Percentiles rank a stretch among this genome's conserved stretches.
These are phyloP conservation scores for Seira musarum DNA, from an alignment of 2,888 invertebrate species.

Conservation along the genomic window DNA sequence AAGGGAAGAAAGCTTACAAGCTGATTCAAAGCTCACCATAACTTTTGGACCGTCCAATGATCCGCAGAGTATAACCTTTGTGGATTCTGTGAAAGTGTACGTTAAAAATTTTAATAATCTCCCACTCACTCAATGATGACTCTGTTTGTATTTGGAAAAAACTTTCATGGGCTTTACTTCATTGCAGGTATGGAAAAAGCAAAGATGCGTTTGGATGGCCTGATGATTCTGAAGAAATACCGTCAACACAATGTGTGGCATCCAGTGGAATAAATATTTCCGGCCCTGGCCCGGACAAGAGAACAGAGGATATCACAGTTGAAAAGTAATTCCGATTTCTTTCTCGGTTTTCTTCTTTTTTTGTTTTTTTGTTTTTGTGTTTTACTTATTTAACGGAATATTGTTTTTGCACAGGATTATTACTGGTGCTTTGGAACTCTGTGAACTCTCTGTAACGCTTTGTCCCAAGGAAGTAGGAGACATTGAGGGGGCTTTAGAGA, in stretches of 20 bases:
- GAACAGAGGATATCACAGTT: constrained; percentile 59
- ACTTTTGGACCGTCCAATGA: constrained; percentile 90
- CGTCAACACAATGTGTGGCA: constrained; percentile 69
- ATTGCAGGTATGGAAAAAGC: constrained; percentile 87
- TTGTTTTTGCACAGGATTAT: constrained; percentile 65
- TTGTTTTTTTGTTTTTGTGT: too few species aligned
- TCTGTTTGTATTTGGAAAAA: neutral
- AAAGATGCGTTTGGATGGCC: constrained; percentile 98
- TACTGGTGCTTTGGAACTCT: constrained; percentile 65
- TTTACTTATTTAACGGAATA: too few species aligned
- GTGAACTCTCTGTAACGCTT: constrained; percentile 66
- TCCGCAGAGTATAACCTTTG: constrained; percentile 89
- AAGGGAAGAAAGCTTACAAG: constrained; percentile 91
- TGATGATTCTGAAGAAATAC: constrained; percentile 89
- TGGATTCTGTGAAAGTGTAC: constrained; percentile 92
- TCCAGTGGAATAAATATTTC: constrained; percentile 59
- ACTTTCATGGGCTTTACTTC: constrained; percentile 65
- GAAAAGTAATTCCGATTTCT: constrained; percentile 58
- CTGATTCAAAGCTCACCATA: constrained; percentile 91
- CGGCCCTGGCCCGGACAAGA: constrained; percentile 65
- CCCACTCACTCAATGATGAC: constrained; percentile 10
- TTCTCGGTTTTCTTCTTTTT: too few species aligned
- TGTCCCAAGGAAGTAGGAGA: constrained; percentile 64
- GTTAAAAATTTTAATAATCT: constrained; percentile 61
- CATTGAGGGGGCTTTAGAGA: constrained; percentile 59